Conservation (phyloP, 2,113 vertebrate species). For the Gobio gobio region DNA sequence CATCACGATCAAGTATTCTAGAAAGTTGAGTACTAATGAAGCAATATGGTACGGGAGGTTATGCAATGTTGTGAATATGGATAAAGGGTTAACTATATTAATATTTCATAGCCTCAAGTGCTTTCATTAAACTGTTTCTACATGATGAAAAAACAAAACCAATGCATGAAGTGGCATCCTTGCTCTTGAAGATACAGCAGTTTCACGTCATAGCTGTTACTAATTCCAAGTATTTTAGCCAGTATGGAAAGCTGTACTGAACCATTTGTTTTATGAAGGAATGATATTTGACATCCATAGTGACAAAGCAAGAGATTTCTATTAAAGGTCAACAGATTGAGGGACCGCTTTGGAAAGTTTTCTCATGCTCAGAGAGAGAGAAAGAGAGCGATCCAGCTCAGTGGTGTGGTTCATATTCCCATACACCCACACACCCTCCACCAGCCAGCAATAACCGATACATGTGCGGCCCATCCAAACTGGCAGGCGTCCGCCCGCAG, state of each 20-base stretch:
- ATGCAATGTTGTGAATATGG: no score
- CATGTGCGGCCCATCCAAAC: conserved; percentile 63
- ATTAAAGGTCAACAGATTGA: conserved; percentile 49
- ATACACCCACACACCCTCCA: conserved; percentile 63
- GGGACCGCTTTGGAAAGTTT: conserved; percentile 44
- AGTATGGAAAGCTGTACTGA: neutral
- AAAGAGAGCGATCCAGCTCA: conserved; percentile 49
- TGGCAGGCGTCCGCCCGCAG: conserved; percentile 57
- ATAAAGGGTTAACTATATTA: no score
- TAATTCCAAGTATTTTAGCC: conserved; percentile 71
- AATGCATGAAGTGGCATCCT: no score
- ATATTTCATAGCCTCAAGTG: no score
- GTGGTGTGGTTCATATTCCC: conserved; percentile 59
- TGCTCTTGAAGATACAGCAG: neutral
- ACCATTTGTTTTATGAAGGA: conserved; percentile 45
- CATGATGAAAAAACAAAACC: no score
- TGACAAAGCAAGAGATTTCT: conserved; percentile 39
- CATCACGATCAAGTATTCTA: no score
- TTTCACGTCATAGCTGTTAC: neutral
- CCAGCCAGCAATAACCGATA: conserved; percentile 71
- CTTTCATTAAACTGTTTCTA: no score
- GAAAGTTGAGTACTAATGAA: no score
- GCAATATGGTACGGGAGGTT: no score
- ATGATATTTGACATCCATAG: conserved; percentile 44
- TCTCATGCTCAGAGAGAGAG: conserved; percentile 35